Evolutionary conservation across 2,113 vertebrate species (phyloP).

Genomic region (Nanger granti): DNA sequence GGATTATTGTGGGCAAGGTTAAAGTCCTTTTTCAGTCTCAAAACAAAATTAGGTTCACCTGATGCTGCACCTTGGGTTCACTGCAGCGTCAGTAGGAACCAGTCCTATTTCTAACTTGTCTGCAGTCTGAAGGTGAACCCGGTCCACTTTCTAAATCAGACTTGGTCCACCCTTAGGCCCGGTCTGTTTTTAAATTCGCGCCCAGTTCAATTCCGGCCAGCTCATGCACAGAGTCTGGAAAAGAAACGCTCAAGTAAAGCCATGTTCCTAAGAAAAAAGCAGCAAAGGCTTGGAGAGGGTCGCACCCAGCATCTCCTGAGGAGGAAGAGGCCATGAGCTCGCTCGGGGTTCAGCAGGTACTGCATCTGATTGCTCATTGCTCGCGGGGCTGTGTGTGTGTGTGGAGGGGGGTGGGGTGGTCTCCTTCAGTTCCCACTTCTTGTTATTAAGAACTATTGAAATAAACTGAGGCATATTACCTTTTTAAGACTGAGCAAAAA

Average conservation of each 20-base stretch:
- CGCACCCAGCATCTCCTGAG: rapidly evolving
- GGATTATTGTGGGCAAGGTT: background rate
- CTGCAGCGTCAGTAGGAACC: background rate
- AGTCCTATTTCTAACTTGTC: background rate
- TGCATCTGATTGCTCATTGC: rapidly evolving
- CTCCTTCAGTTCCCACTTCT: too few relatives aligned
- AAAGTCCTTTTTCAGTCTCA: background rate
- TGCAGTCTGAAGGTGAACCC: rapidly evolving
- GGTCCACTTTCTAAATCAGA: background rate
- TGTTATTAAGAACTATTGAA: background rate
- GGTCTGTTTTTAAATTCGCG: background rate
- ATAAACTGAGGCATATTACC: background rate
- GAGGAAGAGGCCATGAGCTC: background rate
- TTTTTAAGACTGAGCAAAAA: background rate
- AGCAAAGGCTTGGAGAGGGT: too few relatives aligned
- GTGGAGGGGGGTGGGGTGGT: rapidly evolving
- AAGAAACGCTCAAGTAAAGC: background rate
- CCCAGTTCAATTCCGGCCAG: too few relatives aligned
- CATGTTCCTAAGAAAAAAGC: background rate
- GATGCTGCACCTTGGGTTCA: rapidly evolving
- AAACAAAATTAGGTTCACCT: background rate
- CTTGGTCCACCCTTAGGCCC: too few relatives aligned
- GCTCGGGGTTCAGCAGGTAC: background rate
- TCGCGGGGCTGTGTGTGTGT: background rate
- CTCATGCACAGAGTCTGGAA: background rate